A percentile compares a stretch with the other conserved stretches of the same genome.
These are phyloP conservation scores for Archilochus colubris DNA, from an alignment of 2,113 vertebrate species.

Conservation along the genomic window DNA sequence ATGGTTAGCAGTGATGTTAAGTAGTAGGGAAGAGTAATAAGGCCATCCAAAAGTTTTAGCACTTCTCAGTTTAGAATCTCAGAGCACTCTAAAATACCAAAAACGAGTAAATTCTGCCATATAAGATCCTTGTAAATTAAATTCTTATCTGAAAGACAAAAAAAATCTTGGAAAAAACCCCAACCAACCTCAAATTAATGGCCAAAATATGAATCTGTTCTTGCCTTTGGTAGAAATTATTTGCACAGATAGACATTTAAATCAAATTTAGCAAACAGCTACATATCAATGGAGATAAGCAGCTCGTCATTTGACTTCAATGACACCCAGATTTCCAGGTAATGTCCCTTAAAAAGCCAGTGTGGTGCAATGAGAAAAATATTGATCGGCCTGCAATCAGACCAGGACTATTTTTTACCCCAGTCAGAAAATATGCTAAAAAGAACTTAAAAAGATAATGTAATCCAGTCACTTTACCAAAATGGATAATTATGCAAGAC, in stretches of 20 bases:
- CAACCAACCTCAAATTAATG: not conserved
- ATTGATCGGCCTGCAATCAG: not conserved
- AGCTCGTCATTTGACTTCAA: not conserved
- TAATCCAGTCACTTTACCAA: not conserved
- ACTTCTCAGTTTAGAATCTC: not conserved
- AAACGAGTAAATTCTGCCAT: not conserved
- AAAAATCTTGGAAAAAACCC: not conserved
- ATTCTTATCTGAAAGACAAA: not conserved
- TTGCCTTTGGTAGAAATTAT: not conserved
- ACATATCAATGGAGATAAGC: not conserved
- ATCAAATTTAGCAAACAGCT: not conserved
- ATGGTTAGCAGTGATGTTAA: not conserved
- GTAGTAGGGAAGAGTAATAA: not conserved
- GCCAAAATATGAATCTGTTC: not conserved
- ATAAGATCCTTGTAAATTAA: not conserved
- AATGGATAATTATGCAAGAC: not conserved
- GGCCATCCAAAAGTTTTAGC: not conserved
- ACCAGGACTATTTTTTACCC: not conserved
- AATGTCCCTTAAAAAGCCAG: not conserved
- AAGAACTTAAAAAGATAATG: not conserved
- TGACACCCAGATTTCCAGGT: not conserved
- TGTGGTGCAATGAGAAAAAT: not conserved
- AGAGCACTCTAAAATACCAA: not conserved
- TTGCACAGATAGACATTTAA: not conserved
- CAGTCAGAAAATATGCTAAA: not conserved